Evolutionary conservation across 2,888 invertebrate species (phyloP).

Genomic region (Leptinotarsa juncta): DNA sequence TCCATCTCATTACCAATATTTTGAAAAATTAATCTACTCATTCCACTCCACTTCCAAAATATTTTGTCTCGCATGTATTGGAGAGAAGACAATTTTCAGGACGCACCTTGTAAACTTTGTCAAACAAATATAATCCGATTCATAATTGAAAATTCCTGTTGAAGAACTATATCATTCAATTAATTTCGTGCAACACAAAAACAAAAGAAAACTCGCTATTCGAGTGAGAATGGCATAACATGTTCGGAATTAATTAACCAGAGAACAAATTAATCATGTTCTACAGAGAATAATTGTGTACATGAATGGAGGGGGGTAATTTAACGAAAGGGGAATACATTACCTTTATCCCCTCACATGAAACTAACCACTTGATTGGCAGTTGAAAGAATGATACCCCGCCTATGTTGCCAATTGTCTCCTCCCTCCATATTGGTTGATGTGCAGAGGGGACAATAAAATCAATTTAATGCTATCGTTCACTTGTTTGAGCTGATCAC

Average conservation of each 20-base stretch:
- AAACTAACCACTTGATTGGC: constrained; percentile 60
- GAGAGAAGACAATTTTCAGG: neutral
- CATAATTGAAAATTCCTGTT: constrained; percentile 21
- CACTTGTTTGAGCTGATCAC: constrained; percentile 56
- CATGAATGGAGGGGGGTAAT: constrained; percentile 34
- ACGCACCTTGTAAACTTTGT: neutral
- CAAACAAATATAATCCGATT: constrained; percentile 8
- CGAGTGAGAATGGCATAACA: constrained; percentile 42
- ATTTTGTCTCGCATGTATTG: no score
- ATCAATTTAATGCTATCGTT: constrained; percentile 66
- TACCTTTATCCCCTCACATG: constrained; percentile 50
- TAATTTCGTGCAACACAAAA: constrained; percentile 25
- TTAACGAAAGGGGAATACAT: constrained; percentile 49
- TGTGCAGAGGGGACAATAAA: constrained; percentile 64
- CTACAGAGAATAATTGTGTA: constrained; percentile 58
- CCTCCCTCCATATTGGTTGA: constrained; percentile 62
- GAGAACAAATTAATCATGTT: constrained; percentile 62
- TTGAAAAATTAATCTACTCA: no score
- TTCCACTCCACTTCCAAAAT: no score
- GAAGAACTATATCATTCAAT: constrained; percentile 23
- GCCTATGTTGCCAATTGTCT: constrained; percentile 59
- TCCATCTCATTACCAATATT: no score
- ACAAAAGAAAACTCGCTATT: constrained; percentile 31
- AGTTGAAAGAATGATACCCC: constrained; percentile 61
- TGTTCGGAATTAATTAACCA: constrained; percentile 58